These are phyloP conservation scores for Muntiacus reevesi DNA, from an alignment of 2,113 vertebrate genomes.

Conservation along the genomic window DNA sequence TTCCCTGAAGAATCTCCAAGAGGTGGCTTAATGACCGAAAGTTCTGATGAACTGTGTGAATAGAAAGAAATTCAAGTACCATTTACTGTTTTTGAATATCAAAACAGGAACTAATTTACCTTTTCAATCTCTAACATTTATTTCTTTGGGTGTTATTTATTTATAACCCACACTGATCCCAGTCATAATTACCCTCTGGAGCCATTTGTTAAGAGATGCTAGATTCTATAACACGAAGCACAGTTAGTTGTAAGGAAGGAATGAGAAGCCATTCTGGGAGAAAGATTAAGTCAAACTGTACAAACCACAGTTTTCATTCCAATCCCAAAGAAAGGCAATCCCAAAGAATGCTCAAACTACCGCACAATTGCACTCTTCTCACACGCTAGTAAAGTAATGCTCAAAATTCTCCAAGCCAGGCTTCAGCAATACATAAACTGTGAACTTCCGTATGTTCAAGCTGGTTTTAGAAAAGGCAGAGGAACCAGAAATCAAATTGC, in stretches of 20 bases:
- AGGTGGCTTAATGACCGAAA: slow-evolving; percentile 70
- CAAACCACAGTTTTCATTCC: background rate
- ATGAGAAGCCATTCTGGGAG: background rate
- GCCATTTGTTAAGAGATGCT: background rate
- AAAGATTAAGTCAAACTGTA: background rate
- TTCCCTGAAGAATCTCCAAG: slow-evolving; percentile 78
- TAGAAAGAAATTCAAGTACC: slow-evolving; percentile 62
- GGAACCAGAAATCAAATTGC: too few species aligned
- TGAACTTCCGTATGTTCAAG: too few species aligned
- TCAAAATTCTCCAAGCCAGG: too few species aligned
- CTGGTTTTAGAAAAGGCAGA: too few species aligned
- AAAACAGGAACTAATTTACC: slow-evolving; percentile 31
- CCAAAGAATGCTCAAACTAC: too few species aligned
- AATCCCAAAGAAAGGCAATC: too few species aligned
- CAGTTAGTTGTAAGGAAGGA: background rate
- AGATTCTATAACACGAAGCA: background rate
- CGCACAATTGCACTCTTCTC: too few species aligned
- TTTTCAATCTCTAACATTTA: background rate
- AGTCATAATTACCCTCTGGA: background rate
- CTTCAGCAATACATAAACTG: too few species aligned
- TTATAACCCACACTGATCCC: background rate
- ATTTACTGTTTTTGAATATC: slow-evolving; percentile 33
- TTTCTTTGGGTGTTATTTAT: background rate
- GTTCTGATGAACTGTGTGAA: slow-evolving; percentile 75
- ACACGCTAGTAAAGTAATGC: too few species aligned